phyloP scores from a whole-genome alignment of 2,888 invertebrate species.

The Dryobotodes eremita region DNA sequence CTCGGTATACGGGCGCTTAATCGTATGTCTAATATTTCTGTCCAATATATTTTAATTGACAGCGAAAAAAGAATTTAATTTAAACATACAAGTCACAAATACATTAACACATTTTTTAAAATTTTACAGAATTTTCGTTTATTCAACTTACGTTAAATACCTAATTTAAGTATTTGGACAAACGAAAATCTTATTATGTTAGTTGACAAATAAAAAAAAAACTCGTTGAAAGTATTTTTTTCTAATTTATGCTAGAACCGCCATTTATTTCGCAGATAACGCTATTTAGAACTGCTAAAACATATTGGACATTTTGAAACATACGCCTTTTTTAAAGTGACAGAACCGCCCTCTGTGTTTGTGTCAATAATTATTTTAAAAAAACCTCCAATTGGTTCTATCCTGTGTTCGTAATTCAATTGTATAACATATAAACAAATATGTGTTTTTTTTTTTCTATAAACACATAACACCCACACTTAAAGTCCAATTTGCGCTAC shows the following conservation, averaged over 20 bases:
- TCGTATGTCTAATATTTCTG: not conserved
- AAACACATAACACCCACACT: too few species aligned
- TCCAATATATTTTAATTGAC: slow-evolving; percentile 25
- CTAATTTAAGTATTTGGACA: not conserved
- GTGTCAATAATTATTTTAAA: slow-evolving; percentile 3
- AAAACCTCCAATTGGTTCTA: not conserved
- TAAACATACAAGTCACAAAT: not conserved
- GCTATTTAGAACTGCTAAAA: not conserved
- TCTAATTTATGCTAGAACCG: not conserved
- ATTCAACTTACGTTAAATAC: too few species aligned
- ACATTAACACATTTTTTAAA: too few species aligned
- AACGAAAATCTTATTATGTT: not conserved
- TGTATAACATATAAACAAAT: not conserved
- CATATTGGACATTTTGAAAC: slow-evolving; percentile 22
- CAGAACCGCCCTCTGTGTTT: slow-evolving; percentile 21
- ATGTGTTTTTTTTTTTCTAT: too few species aligned
- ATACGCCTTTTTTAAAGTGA: slow-evolving; percentile 19
- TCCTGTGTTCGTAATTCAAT: not conserved
- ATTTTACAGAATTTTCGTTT: too few species aligned
- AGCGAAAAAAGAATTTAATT: not conserved
- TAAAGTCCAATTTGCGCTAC: not conserved
- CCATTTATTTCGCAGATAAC: not conserved
- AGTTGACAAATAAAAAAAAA: too few species aligned
- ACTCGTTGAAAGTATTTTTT: not conserved
- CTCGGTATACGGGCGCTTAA: slow-evolving; percentile 14